These are phyloP conservation scores for Cnemophilus loriae DNA, from an alignment of 2,113 vertebrate species.

Conservation along the genomic window DNA sequence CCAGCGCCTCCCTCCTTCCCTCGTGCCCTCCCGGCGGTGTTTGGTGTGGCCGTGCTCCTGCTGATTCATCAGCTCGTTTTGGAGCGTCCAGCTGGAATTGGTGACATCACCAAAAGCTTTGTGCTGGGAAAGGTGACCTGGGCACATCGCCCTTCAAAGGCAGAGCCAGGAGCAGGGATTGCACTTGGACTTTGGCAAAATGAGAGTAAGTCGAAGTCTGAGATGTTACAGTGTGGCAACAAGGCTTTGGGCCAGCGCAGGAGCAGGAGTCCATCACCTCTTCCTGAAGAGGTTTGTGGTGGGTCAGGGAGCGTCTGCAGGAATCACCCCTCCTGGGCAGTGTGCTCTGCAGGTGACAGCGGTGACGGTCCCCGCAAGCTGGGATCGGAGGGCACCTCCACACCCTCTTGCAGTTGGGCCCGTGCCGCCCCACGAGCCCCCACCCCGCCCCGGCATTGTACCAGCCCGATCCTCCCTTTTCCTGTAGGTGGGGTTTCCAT, in stretches of 20 bases:
- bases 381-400: background rate
- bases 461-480: slow-evolving; percentile 74
- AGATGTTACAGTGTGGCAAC: rapidly evolving
- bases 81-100: background rate
- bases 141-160: background rate
- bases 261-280: background rate
- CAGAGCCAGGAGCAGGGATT: background rate
- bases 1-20: background rate
- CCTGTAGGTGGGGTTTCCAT: slow-evolving; percentile 83
- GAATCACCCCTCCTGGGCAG: background rate
- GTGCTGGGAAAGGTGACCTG: background rate
- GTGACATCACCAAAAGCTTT: background rate
- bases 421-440: background rate
- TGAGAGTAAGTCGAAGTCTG: background rate
- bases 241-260: background rate
- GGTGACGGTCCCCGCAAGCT: background rate
- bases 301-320: background rate
- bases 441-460: slow-evolving; percentile 1
- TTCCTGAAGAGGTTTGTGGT: background rate
- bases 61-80: background rate
- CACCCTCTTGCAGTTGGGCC: background rate
- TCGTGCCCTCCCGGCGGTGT: background rate
- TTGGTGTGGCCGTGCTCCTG: background rate
- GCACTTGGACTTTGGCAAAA: background rate
- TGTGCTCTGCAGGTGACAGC: rapidly evolving